Evolutionary conservation across 2,797 vertebrate species (phyloP), one percentile per base, ranked within the genome.

Genomic region (Sebastes miniatus): DNA sequence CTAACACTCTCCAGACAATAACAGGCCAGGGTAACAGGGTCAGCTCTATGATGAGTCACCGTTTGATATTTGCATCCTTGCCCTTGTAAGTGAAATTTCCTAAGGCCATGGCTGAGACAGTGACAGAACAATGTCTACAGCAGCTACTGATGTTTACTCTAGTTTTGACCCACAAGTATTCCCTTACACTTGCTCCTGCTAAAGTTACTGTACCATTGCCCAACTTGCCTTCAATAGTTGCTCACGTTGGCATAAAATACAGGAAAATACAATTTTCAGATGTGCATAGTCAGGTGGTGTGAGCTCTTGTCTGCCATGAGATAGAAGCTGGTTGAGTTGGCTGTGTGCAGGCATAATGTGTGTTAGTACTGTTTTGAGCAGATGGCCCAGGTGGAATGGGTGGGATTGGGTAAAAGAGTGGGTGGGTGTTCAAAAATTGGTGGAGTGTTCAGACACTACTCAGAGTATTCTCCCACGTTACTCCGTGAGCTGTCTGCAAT

Each of bases 1-100:
- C 54, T 81, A 77, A 87, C 64, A 81, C 36, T 87, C 80, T 81
- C 69, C 69, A 89, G 81, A 87, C 80, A 88, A 79, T 82, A 86
- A 82, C 64, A 57, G 7, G 34, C 29, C 63, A 9, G 72, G 43
- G 74, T 83, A 80, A 83, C 59, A 50, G 59, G 57, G 76, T 84
- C 64, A 87, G 65, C 56, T 84, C 56, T 83, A 47, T 66, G 66
- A 83, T 79, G 81, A 83, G 66, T 91, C 72, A 72, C 63, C 67
- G 27, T 81, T 84, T 67, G 70, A 80, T 81, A 70, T 65, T 73
- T 72, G 32, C 4, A 54, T 58, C 57, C n/a, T 76, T 73, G 57
- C 22, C 25, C 14, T 69, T 85, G 59, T 70, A 32, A 52, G 32
- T 84, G 69, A 74, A 69, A 77, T 85, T 54, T 88, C 57, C 25